Conservation (phyloP, 2,888 invertebrate species). For the Lycophotia porphyrea region DNA sequence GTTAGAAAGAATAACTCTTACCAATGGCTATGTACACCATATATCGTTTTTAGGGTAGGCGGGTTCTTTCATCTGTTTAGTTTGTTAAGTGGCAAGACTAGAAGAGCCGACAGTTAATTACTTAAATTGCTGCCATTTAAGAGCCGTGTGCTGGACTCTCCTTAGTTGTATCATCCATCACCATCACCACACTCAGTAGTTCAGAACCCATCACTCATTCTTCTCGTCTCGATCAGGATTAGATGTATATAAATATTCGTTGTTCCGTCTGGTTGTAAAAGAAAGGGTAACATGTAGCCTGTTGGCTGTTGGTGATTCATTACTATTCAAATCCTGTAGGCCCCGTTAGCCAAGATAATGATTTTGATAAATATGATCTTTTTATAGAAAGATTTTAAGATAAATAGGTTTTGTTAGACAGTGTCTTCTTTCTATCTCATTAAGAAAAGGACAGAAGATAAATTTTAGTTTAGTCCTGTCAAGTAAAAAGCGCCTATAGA, state of each 20-base stretch:
- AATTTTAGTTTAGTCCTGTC: no score
- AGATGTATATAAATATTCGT: no score
- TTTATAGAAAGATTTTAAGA: background rate
- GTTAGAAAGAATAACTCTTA: no score
- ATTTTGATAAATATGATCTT: background rate
- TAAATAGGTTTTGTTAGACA: background rate
- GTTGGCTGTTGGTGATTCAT: slow-evolving; percentile 19
- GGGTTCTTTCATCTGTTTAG: no score
- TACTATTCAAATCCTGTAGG: slow-evolving; percentile 30
- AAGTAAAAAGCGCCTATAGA: no score
- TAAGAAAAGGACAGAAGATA: no score
- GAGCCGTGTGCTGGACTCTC: background rate
- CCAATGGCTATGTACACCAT: no score
- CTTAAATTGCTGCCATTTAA: background rate
- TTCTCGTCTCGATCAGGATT: background rate
- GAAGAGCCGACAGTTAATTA: background rate
- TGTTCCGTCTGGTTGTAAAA: background rate
- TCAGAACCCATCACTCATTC: background rate
- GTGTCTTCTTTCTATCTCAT: no score
- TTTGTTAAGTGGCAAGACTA: no score
- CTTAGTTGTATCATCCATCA: background rate
- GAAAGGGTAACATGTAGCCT: background rate
- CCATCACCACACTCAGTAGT: background rate
- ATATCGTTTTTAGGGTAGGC: no score
- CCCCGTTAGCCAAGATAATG: background rate